Evolutionary conservation across 2,888 invertebrate genomes (phyloP).

Genomic region (Microplitis manilae): DNA sequence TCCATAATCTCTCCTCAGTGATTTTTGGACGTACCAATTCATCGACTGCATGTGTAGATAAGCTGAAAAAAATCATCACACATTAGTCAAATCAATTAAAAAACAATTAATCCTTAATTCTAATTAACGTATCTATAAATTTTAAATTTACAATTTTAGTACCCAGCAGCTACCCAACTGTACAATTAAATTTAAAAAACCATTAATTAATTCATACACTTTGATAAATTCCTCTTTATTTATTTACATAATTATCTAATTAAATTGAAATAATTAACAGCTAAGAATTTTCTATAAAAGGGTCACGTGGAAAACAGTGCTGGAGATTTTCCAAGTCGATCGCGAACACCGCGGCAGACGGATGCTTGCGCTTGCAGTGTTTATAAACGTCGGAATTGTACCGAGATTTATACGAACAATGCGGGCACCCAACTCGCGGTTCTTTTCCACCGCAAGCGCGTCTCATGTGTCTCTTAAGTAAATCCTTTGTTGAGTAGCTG

Average conservation of each 20-base stretch:
- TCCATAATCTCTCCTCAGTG: not conserved
- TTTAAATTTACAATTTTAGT: too few relatives aligned
- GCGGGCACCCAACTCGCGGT: slow-evolving; percentile 61
- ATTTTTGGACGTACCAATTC: slow-evolving; percentile 20
- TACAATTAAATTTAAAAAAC: too few relatives aligned
- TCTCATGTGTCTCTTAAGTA: slow-evolving; percentile 1
- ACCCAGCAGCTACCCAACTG: too few relatives aligned
- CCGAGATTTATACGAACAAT: slow-evolving; percentile 71
- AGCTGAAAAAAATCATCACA: slow-evolving; percentile 19
- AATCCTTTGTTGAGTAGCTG: slow-evolving; percentile 20
- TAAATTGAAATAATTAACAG: not conserved
- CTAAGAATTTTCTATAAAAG: not conserved
- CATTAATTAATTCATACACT: too few relatives aligned
- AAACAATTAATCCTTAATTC: not conserved
- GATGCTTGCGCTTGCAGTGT: slow-evolving; percentile 71
- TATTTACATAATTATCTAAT: not conserved
- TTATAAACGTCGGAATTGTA: slow-evolving; percentile 71
- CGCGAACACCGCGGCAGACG: slow-evolving; percentile 55
- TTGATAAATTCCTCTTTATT: not conserved
- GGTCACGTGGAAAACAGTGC: not conserved
- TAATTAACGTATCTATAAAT: not conserved
- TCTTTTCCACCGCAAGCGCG: slow-evolving; percentile 10
- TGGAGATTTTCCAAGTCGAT: slow-evolving; percentile 22
- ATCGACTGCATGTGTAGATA: slow-evolving; percentile 21
- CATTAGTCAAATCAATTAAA: not conserved